Evolutionary conservation across 2,888 invertebrate genomes (phyloP), one percentile per base, ranked within the genome.

Genomic region (Heliconius charithonia): DNA sequence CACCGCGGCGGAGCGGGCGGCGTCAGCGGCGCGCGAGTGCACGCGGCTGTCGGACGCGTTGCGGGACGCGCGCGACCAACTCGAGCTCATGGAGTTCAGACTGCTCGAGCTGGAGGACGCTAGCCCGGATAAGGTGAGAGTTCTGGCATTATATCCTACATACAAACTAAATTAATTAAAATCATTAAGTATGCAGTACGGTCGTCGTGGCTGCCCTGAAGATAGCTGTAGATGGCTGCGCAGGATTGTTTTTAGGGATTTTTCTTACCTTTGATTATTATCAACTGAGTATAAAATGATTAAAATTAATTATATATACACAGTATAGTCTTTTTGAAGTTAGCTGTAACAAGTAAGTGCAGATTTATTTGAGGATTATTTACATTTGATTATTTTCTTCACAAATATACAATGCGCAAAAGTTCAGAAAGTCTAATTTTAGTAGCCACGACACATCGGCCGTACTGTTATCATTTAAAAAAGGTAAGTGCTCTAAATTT

Each of bases 21-120:
- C 90, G 84, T 87, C 88, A 82, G 88, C 93, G 80, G 92, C 93
- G 89, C 92, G 94, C 84, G 95, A 95, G 90, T 91, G 96, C 89
- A 92, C 96, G 87, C 93, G 95, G 81, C 95, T 97, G 65, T 91
- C 96, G 85, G 96, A 96, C 86, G 97, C 97, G 88, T 93, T 97
- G 82, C 96, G 96, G 83, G 97, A 97, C 91, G 95, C 97, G 86
- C 95, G 97, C 84, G 97, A 97, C 89, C 97, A 97, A 89, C 97
- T 97, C 89, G 97, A 97, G 91, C 95, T 97, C 83, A 95, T 97
- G 88, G 97, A 97, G 94, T 97, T 97, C 94, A 95, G 97, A 73
- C 95, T 97, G 84, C 93, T 97, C 83, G 97, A 97, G 91, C 92
- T 97, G 84, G 97, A 97, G 89, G 97, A 97, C 89, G 95, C 95